Conservation (phyloP, 1,140 invertebrate species). For the Atopsyche davidsoni region DNA sequence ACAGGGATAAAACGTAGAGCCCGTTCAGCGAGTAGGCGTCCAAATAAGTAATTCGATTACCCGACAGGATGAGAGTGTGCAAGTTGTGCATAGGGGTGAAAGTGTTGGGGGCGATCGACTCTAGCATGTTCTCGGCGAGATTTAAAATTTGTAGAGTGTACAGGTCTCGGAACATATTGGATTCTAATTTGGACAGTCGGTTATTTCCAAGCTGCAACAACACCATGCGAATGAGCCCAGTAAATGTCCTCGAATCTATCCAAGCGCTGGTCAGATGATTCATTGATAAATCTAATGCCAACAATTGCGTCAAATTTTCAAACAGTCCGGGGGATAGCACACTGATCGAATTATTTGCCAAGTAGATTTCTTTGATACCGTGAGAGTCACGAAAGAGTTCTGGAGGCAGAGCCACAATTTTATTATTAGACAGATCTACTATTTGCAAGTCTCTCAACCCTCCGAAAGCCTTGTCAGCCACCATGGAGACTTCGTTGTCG, state of each 20-base stretch:
- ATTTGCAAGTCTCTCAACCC: slow-evolving; percentile 72
- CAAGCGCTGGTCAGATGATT: slow-evolving; percentile 80
- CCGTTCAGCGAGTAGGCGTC: slow-evolving; percentile 74
- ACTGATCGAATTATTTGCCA: slow-evolving; percentile 84
- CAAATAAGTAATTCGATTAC: slow-evolving; percentile 70
- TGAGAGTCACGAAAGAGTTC: slow-evolving; percentile 74
- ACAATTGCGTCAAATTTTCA: slow-evolving; percentile 75
- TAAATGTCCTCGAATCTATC: slow-evolving; percentile 77
- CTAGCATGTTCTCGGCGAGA: slow-evolving; percentile 70
- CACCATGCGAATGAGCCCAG: slow-evolving; percentile 79
- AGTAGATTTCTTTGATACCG: slow-evolving; percentile 76
- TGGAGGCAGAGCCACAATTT: slow-evolving; percentile 79
- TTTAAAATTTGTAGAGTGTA: slow-evolving; percentile 79
- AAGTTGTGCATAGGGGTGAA: slow-evolving; percentile 79
- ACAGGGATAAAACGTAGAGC: slow-evolving; percentile 66
- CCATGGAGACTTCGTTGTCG: slow-evolving; percentile 79
- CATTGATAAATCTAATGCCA: slow-evolving; percentile 77
- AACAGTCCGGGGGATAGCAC: slow-evolving; percentile 74
- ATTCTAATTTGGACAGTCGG: slow-evolving; percentile 70
- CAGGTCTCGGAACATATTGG: slow-evolving; percentile 71
- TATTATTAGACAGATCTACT: slow-evolving; percentile 80
- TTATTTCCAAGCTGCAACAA: slow-evolving; percentile 82
- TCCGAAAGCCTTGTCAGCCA: slow-evolving; percentile 72
- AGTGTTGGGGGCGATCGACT: slow-evolving; percentile 71
- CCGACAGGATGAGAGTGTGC: slow-evolving; percentile 71